phyloP scores from a whole-genome alignment of 2,888 invertebrate genomes.

The Mystacides longicornis region DNA sequence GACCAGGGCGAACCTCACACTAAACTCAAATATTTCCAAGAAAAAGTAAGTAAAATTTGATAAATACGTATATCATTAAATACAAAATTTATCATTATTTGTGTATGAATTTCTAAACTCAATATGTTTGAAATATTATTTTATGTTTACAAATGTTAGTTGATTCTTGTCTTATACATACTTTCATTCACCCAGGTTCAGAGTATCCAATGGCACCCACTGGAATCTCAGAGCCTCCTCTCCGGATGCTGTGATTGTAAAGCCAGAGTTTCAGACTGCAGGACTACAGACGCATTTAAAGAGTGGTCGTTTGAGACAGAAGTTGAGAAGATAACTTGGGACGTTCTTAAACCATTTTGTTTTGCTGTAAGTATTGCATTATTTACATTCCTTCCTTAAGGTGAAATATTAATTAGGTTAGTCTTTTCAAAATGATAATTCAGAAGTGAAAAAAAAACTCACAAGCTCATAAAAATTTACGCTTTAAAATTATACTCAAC shows the following conservation, averaged over 20 bases:
- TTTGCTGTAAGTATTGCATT: slow-evolving; percentile 68
- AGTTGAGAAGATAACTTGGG: slow-evolving; percentile 83
- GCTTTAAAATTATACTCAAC: no score
- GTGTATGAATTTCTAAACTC: no score
- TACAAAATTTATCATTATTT: no score
- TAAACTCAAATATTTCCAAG: slow-evolving; percentile 63
- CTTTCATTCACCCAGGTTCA: slow-evolving; percentile 50
- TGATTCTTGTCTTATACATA: neutral
- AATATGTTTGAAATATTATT: neutral
- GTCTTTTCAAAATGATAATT: no score
- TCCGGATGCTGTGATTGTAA: slow-evolving; percentile 78
- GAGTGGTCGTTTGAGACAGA: slow-evolving; percentile 72
- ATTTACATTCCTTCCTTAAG: no score
- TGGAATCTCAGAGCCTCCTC: slow-evolving; percentile 73
- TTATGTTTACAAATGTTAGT: no score
- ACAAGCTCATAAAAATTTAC: no score
- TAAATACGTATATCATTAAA: neutral
- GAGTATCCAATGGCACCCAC: slow-evolving; percentile 73
- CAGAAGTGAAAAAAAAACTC: no score
- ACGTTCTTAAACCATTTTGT: slow-evolving; percentile 66
- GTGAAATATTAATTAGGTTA: no score
- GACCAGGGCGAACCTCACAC: slow-evolving; percentile 71
- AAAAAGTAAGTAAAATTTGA: slow-evolving; percentile 50
- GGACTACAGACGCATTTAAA: slow-evolving; percentile 50
- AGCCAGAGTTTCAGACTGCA: slow-evolving; percentile 77